phyloP scores from a whole-genome alignment of 2,888 invertebrate species.

The Ommatoiulus sabulosus region DNA sequence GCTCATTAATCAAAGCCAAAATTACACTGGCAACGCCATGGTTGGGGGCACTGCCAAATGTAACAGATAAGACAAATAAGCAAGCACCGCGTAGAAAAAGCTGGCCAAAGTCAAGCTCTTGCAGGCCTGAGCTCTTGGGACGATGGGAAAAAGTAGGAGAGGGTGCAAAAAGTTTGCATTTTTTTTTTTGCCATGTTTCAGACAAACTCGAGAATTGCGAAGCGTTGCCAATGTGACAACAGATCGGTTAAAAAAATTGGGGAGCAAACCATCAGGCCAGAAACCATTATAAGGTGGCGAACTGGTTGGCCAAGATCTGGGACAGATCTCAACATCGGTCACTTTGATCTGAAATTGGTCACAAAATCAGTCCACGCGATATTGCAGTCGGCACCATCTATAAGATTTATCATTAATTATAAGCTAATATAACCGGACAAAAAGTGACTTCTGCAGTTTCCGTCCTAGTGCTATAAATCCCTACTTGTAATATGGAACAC shows the following conservation, averaged over 20 bases:
- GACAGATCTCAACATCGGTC: no score
- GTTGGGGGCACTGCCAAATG: neutral
- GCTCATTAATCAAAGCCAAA: conserved; percentile 12
- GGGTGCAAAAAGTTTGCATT: neutral
- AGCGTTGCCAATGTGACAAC: neutral
- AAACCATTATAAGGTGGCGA: neutral
- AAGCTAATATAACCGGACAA: no score
- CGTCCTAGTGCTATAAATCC: no score
- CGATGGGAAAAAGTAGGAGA: neutral
- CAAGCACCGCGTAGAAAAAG: neutral
- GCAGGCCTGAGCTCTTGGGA: no score
- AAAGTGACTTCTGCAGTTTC: no score
- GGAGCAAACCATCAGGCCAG: neutral
- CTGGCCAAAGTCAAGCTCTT: neutral
- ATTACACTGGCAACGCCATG: neutral
- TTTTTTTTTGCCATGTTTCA: neutral
- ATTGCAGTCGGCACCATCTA: no score
- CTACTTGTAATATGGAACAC: no score
- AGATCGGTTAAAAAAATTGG: neutral
- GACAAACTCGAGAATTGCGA: neutral
- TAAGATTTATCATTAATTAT: no score
- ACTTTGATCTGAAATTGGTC: no score
- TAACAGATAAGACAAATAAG: conserved; percentile 19
- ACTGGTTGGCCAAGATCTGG: neutral
- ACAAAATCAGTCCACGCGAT: no score